Evolutionary conservation across 64 coral and sea anemone genomes (phyloP).

Genomic region (Cladopsammia gracilis): DNA sequence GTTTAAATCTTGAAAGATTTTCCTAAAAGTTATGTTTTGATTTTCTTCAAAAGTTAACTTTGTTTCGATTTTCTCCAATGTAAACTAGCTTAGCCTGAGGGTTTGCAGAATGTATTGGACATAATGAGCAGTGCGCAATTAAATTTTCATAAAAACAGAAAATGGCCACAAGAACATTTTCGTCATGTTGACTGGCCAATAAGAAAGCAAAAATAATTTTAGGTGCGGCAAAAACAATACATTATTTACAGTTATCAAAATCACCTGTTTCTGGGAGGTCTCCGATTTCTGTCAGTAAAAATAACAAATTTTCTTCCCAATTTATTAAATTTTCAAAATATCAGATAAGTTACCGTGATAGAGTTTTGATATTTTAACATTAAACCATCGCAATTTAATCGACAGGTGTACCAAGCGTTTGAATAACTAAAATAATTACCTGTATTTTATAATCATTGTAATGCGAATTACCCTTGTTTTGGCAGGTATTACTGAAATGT

Average conservation of each 20-base stretch:
- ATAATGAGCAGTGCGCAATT: no score
- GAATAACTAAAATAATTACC: no score
- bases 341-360: no score
- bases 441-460: no score
- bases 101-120: neutral
- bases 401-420: no score
- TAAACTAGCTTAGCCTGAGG: neutral
- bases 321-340: no score
- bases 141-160: neutral
- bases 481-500: no score
- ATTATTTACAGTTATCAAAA: conserved; percentile 34
- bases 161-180: conserved; percentile 1
- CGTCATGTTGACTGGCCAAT: neutral
- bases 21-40: neutral
- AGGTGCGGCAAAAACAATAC: neutral
- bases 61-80: neutral
- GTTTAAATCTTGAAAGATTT: neutral
- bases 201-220: neutral
- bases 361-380: no score
- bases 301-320: neutral
- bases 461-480: no score
- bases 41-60: neutral
- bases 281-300: neutral
- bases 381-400: no score
- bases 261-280: neutral